phyloP scores from a whole-genome alignment of 1,140 invertebrate species.

The Planococcus citri region DNA sequence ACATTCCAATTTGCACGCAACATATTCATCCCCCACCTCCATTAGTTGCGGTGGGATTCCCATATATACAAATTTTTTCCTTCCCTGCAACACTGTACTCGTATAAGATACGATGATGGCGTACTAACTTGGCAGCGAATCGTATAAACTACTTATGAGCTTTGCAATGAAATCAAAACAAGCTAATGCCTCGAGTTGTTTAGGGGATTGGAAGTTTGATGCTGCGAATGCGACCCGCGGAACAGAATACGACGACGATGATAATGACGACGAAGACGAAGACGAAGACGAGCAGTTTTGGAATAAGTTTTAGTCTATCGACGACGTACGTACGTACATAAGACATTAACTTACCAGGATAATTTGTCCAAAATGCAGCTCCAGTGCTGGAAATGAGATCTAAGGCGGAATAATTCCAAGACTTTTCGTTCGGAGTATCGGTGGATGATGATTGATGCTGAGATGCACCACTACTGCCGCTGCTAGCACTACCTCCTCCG shows the following conservation, averaged over 20 bases:
- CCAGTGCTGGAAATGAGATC: conserved; percentile 34
- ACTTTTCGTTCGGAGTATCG: conserved; percentile 37
- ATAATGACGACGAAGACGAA: too few species aligned
- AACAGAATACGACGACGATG: too few species aligned
- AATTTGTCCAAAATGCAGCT: conserved; percentile 75
- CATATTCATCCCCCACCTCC: background rate
- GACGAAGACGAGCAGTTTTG: too few species aligned
- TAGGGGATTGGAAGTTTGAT: too few species aligned
- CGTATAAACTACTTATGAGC: too few species aligned
- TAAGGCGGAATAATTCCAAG: conserved; percentile 36
- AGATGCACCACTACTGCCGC: conserved; percentile 25
- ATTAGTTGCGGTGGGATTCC: too few species aligned
- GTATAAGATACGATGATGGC: too few species aligned
- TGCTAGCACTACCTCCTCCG: conserved; percentile 24
- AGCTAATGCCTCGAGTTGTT: background rate
- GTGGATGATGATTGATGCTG: conserved; percentile 28
- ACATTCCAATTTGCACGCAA: background rate
- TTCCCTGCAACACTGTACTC: background rate
- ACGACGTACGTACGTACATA: background rate
- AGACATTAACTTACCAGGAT: conserved; percentile 49
- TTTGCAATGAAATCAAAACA: background rate
- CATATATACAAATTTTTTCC: background rate
- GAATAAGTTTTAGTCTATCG: too few species aligned
- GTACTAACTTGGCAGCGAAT: background rate
- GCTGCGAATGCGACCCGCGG: too few species aligned